Base-by-base conservation (phyloP, 2,113 vertebrate species). In the Sinocyclocheilus anshuiensis region DNA sequence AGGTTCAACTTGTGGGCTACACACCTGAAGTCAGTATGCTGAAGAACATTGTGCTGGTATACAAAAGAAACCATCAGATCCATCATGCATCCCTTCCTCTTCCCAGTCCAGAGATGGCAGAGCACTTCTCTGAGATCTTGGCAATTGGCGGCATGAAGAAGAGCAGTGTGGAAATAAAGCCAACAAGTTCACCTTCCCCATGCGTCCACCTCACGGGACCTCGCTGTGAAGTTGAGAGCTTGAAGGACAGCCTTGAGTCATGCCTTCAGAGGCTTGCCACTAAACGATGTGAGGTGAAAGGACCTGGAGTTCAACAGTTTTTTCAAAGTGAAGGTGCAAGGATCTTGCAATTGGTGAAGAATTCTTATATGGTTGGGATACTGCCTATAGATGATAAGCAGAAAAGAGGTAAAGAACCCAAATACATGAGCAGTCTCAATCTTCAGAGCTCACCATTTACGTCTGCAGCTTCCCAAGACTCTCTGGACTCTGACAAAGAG, bases 181-280 rank as follows among this genome's bases (percentile, higher is more conserved):
- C 90, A 0, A 85, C 65, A 0, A 12, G 20, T n/a, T 16, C 1
- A 0, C 92, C 90, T 29, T 0, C 15, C 15, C 91, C 91, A 1
- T 76, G 87, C 65, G 81, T 93, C 48, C 6, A 85, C 1, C 12
- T 94, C 39, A 90, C 90, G 65, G 94, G 94, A 53, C 92, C 91
- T 18, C 57, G 75, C 0, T 36, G 74, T 36, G 57, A 24, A 13
- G 91, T 94, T 57, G 65, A 77, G 20, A 63, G 89, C 6, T 45
- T 84, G 15, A 22, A 87, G 10, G 4, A 83, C 2, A 36, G 5
- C 20, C 53, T 94, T 3, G 50, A 0, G 0, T 45, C 87, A 75
- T 26, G 12, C 65, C 39, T 94, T 29, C 72, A 12, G 3, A 39
- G 18, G 57, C 72, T 94, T 33, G 71, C 12, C 0, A 67, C 20